phyloP scores from a whole-genome alignment of 1,140 invertebrate genomes.

The Anoplolepis gracilipes region DNA sequence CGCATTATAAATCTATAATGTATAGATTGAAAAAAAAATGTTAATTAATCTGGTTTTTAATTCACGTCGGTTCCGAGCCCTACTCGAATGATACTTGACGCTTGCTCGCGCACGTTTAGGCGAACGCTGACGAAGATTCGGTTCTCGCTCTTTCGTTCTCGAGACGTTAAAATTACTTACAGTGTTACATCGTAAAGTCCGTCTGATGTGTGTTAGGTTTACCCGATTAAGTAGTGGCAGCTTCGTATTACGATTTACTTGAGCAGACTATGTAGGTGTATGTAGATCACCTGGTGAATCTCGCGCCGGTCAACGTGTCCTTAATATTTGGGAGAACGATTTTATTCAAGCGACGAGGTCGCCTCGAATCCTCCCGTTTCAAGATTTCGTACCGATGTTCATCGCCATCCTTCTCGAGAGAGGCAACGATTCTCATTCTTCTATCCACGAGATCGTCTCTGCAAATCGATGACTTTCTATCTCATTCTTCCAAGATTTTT shows the following conservation, averaged over 20 bases:
- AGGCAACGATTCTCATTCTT: neutral
- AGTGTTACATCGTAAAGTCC: conserved; percentile 55
- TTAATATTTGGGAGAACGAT: neutral
- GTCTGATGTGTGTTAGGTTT: conserved; percentile 68
- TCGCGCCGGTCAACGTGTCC: neutral
- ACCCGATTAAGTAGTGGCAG: conserved; percentile 79
- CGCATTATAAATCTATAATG: conserved; percentile 18
- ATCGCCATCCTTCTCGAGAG: neutral
- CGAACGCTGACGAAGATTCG: conserved; percentile 22
- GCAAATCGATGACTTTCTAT: neutral
- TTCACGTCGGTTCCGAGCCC: neutral
- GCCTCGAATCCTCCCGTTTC: conserved; percentile 3
- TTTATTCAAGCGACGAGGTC: conserved; percentile 6
- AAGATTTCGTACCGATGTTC: neutral
- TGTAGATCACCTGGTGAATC: conserved; percentile 15
- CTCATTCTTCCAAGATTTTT: neutral
- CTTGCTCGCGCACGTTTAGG: conserved; percentile 16
- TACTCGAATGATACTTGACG: conserved; percentile 35
- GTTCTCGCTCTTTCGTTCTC: conserved; percentile 4
- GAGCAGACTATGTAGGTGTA: conserved; percentile 78
- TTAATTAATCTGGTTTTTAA: conserved; percentile 12
- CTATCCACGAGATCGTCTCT: neutral
- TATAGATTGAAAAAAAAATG: neutral
- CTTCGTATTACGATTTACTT: conserved; percentile 80
- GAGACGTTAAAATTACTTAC: conserved; percentile 49